Evolutionary conservation across 2,113 vertebrate species (phyloP).

Genomic region (Amphiprion ocellaris): DNA sequence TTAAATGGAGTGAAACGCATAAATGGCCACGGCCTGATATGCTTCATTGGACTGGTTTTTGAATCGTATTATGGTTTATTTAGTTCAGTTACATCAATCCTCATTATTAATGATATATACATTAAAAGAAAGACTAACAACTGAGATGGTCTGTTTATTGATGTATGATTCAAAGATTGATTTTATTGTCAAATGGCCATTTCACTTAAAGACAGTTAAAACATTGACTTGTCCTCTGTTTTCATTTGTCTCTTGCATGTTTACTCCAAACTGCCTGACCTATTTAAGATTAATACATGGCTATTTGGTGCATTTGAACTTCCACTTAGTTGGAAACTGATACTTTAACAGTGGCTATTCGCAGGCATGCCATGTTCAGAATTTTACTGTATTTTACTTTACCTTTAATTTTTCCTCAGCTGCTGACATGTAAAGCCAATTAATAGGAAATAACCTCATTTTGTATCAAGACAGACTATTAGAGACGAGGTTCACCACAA

Average conservation of each 20-base stretch:
- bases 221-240: slow-evolving; percentile 22
- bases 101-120: slow-evolving; percentile 44
- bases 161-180: slow-evolving; percentile 35
- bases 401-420: slow-evolving; percentile 8
- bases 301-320: slow-evolving; percentile 14
- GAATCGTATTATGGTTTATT: slow-evolving; percentile 37
- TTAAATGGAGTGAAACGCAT: slow-evolving; percentile 49
- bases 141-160: slow-evolving; percentile 60
- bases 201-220: slow-evolving; percentile 40
- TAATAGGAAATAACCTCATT: slow-evolving; percentile 17
- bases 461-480: slow-evolving; percentile 26
- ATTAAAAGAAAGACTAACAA: slow-evolving; percentile 60
- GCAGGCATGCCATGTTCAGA: background rate
- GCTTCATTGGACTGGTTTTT: slow-evolving; percentile 29
- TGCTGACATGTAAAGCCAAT: slow-evolving; percentile 16
- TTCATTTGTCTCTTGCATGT: slow-evolving; percentile 34
- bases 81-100: slow-evolving; percentile 36
- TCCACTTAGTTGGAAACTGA: background rate
- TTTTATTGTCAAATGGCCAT: slow-evolving; percentile 24
- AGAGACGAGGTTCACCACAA: slow-evolving; percentile 28
- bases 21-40: slow-evolving; percentile 4
- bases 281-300: slow-evolving; percentile 47
- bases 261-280: slow-evolving; percentile 38
- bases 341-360: slow-evolving; percentile 4
- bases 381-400: slow-evolving; percentile 1